Evolutionary conservation across 2,888 invertebrate species (phyloP), one percentile per base, ranked within the genome.

Genomic region (Catocala sponsa): DNA sequence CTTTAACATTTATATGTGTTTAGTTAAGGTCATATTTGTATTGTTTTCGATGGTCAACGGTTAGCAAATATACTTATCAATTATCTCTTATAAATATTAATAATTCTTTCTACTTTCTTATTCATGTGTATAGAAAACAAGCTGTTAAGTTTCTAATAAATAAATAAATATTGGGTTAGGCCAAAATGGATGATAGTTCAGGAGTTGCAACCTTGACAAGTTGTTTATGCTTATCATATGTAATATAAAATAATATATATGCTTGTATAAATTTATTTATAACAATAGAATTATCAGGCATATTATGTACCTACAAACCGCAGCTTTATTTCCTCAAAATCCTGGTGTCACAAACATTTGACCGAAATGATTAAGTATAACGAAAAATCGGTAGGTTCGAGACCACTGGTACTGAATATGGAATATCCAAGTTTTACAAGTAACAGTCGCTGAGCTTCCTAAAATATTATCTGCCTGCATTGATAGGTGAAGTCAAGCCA

Each of bases 311-410:
- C n/a, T n/a, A n/a, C 68, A 54, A 59, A 70, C 76, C 72, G 62
- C 70, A 70, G 59, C 65, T 78, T 76, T 68, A 71, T 83, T 84
- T 83, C 85, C 85, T 79, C 66, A 59, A 61, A 67, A 61, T 46
- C 51, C 59, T 60, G 81, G 69, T 68, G 70, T 72, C 43, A 59
- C 54, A 68, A 83, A 84, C 81, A 13, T 47, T 70, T 68, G 72
- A 72, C 35, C 33, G 9, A 49, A 66, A 54, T 57, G 7, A 33
- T 59, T 44, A 6, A 41, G 9, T 44, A 46, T n/a, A n/a, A n/a
- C n/a, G n/a, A n/a, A n/a, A n/a, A n/a, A n/a, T n/a, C n/a, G n/a
- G n/a, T n/a, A n/a, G n/a, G n/a, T n/a, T n/a, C n/a, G n/a, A n/a
- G n/a, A n/a, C n/a, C n/a, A n/a, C n/a, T n/a, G n/a, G n/a, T n/a